Percentiles rank a stretch among this genome's conserved stretches.
phyloP scores from a whole-genome alignment of 2,797 vertebrate genomes.

The Sebastes aleutianus region DNA sequence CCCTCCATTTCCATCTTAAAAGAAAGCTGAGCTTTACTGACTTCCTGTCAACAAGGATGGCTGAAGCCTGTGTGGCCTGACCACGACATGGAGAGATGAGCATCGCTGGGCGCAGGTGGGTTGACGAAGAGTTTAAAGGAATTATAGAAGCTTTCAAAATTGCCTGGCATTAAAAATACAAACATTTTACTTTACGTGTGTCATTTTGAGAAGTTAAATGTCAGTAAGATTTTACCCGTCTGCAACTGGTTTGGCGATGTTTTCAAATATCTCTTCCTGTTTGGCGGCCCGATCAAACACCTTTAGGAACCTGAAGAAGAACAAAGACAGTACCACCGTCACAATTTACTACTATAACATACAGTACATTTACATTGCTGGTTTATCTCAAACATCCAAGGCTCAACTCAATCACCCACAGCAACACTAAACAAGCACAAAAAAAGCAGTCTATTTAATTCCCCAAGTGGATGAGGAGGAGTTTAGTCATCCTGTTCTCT shows the following conservation, averaged over 20 bases:
- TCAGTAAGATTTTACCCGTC: slow-evolving; percentile 86
- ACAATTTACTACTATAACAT: background rate
- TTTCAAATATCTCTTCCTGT: slow-evolving; percentile 94
- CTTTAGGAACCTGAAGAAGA: slow-evolving; percentile 87
- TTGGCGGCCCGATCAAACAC: slow-evolving; percentile 91
- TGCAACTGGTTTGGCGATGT: slow-evolving; percentile 92
- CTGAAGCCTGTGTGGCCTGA: slow-evolving; percentile 59
- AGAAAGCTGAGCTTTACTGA: slow-evolving; percentile 60
- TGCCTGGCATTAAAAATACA: background rate
- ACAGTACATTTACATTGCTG: background rate
- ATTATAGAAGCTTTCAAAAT: background rate
- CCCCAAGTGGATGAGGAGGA: slow-evolving; percentile 36
- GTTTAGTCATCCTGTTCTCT: slow-evolving; percentile 49
- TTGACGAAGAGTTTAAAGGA: background rate
- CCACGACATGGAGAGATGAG: slow-evolving; percentile 11
- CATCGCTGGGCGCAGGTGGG: slow-evolving; percentile 1
- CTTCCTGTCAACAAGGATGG: slow-evolving; percentile 58
- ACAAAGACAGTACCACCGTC: background rate
- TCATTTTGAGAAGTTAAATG: background rate
- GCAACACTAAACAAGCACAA: slow-evolving; percentile 33
- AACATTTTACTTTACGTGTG: background rate
- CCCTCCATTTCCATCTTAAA: slow-evolving; percentile 67
- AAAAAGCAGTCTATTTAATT: slow-evolving; percentile 23
- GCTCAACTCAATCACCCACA: slow-evolving; percentile 19
- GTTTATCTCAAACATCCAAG: slow-evolving; percentile 9